Conservation (phyloP, 2,888 invertebrate species). For the Scaptodrosophila latifasciaeformis region DNA sequence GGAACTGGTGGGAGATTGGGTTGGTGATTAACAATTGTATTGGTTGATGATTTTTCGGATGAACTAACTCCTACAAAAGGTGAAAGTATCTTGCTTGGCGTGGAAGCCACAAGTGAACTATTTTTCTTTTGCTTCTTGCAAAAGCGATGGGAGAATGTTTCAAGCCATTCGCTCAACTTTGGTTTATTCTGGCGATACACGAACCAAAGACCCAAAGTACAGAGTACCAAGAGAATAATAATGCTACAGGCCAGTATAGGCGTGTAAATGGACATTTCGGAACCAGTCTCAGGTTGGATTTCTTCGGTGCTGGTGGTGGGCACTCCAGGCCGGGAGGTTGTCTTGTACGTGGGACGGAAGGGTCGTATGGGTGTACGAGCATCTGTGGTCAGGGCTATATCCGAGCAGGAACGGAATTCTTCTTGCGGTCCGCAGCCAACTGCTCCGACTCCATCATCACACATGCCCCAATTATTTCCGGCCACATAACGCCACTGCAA, state of each 20-base stretch:
- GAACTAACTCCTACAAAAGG: constrained; percentile 14
- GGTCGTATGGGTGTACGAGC: constrained; percentile 75
- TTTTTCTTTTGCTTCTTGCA: constrained; percentile 32
- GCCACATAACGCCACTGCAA: constrained; percentile 93
- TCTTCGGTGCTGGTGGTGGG: constrained; percentile 37
- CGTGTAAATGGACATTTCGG: constrained; percentile 74
- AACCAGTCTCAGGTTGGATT: constrained; percentile 29
- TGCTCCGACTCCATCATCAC: constrained; percentile 83
- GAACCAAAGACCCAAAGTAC: constrained; percentile 81
- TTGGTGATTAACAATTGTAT: neutral
- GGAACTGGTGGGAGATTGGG: constrained; percentile 55
- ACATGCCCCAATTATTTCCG: constrained; percentile 89
- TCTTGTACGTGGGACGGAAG: constrained; percentile 63
- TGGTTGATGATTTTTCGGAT: constrained; percentile 21
- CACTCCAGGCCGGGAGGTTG: constrained; percentile 53
- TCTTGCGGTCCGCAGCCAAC: constrained; percentile 93
- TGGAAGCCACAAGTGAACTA: constrained; percentile 8
- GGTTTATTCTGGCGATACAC: constrained; percentile 85
- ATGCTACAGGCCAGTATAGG: constrained; percentile 80
- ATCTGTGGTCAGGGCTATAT: constrained; percentile 81
- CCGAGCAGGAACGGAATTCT: constrained; percentile 90
- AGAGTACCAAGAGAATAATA: constrained; percentile 81
- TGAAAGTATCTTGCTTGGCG: constrained; percentile 19
- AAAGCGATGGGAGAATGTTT: constrained; percentile 12
- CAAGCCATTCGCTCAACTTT: constrained; percentile 77